Conservation (phyloP, 2,888 invertebrate species). For the Xestia ashworthii region DNA sequence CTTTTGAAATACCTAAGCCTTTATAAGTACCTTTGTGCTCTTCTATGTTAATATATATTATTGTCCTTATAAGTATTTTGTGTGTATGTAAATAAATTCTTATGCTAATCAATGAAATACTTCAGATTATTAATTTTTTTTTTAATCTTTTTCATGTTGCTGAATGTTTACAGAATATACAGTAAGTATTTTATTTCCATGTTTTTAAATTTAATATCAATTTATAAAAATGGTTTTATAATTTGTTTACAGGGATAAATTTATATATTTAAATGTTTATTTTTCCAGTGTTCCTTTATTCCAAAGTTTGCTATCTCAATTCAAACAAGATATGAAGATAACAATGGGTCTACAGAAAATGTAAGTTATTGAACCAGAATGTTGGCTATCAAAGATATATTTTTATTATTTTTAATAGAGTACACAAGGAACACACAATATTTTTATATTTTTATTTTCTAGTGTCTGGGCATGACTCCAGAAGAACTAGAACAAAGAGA, state of each 20-base stretch:
- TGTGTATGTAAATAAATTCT: not conserved
- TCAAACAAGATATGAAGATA: constrained; percentile 97
- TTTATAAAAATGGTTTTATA: not conserved
- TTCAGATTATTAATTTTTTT: not conserved
- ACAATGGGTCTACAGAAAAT: constrained; percentile 96
- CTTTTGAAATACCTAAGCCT: no score
- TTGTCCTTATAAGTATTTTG: no score
- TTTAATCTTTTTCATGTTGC: constrained; percentile 44
- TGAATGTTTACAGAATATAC: constrained; percentile 51
- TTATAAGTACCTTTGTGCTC: no score
- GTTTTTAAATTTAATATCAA: not conserved
- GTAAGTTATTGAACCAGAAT: constrained; percentile 89
- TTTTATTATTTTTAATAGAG: constrained; percentile 43
- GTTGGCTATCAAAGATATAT: constrained; percentile 18
- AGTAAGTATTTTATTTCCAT: constrained; percentile 39
- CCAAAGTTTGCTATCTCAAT: constrained; percentile 96
- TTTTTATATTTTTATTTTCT: constrained; percentile 72
- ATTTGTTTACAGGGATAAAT: not conserved
- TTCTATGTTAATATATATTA: no score
- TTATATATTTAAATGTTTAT: constrained; percentile 37
- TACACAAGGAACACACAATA: not conserved
- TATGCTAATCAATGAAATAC: not conserved
- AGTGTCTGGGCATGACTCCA: constrained; percentile 94
- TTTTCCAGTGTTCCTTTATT: constrained; percentile 96
- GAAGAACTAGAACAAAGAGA: constrained; percentile 94